These are phyloP conservation scores for Gortyna flavago DNA, from an alignment of 2,888 invertebrate genomes.

Conservation along the genomic window DNA sequence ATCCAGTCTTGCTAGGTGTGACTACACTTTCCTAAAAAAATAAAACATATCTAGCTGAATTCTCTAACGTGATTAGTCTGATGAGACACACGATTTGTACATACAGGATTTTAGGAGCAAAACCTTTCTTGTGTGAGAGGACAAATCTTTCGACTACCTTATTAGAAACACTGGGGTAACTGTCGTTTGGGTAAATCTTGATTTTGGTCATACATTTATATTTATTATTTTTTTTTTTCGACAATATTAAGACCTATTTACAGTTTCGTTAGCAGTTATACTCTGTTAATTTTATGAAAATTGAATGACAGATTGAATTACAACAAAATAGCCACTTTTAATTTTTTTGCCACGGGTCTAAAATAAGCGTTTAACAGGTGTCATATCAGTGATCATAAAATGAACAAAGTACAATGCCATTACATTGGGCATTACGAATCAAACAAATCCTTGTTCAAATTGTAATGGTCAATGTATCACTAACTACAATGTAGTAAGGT, in stretches of 20 bases:
- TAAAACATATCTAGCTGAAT: slow-evolving; percentile 76
- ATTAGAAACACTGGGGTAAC: slow-evolving; percentile 58
- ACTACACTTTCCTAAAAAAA: slow-evolving; percentile 76
- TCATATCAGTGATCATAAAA: background rate
- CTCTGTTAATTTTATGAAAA: background rate
- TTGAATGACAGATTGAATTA: background rate
- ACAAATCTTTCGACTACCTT: slow-evolving; percentile 46
- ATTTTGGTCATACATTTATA: background rate
- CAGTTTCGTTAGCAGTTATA: background rate
- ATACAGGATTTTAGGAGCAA: slow-evolving; percentile 87
- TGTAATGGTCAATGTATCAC: slow-evolving; percentile 8
- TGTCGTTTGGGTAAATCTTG: slow-evolving; percentile 18
- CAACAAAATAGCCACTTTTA: background rate
- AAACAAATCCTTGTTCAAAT: background rate
- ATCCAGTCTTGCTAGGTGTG: slow-evolving; percentile 75
- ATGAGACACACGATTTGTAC: slow-evolving; percentile 83
- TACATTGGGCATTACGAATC: slow-evolving; percentile 2
- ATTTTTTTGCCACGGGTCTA: background rate
- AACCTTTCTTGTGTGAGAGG: slow-evolving; percentile 58
- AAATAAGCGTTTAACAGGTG: background rate
- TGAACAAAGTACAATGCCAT: background rate
- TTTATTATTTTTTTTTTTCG: background rate
- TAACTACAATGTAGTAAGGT: slow-evolving; percentile 16
- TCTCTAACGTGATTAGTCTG: slow-evolving; percentile 78
- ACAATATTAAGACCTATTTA: background rate